These are phyloP conservation scores for Corythucha ciliata DNA, from an alignment of 2,888 invertebrate genomes.

Conservation along the genomic window DNA sequence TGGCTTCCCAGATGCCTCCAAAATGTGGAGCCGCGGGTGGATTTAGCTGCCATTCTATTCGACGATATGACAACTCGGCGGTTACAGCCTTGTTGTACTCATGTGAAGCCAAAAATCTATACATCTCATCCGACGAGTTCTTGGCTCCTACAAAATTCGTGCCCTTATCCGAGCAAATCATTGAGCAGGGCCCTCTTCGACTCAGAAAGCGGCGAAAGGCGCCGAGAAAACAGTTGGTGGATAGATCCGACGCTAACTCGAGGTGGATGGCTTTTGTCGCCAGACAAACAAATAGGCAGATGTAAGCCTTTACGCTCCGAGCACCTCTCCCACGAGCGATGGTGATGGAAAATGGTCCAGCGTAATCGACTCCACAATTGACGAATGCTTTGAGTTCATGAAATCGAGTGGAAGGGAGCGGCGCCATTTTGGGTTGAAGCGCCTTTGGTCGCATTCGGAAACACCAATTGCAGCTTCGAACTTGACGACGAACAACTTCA, in stretches of 20 bases:
- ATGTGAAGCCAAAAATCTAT: neutral
- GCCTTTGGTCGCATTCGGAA: conserved; percentile 9
- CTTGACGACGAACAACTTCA: neutral
- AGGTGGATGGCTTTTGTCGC: no score
- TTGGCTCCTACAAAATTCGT: conserved; percentile 38
- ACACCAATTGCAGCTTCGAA: conserved; percentile 5
- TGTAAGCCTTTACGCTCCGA: conserved; percentile 23
- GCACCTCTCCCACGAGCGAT: neutral
- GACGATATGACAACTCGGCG: neutral
- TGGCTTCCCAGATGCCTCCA: neutral
- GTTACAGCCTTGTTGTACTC: neutral
- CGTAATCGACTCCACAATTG: conserved; percentile 32
- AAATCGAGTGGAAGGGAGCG: conserved; percentile 16
- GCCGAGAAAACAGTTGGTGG: conserved; percentile 37
- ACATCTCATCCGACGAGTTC: conserved; percentile 11
- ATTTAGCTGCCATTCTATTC: conserved; percentile 2
- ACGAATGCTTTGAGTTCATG: conserved; percentile 1
- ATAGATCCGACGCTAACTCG: no score
- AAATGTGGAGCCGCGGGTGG: conserved; percentile 12
- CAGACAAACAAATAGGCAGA: no score
- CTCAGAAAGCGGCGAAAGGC: conserved; percentile 34
- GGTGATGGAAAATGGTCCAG: conserved; percentile 27
- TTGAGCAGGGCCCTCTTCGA: conserved; percentile 33
- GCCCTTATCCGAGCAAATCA: conserved; percentile 38
- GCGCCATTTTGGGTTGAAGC: conserved; percentile 19